Percentiles rank a stretch among this genome's conserved stretches.
phyloP scores from a whole-genome alignment of 2,797 vertebrate genomes.

The Malacoctenus gilli region DNA sequence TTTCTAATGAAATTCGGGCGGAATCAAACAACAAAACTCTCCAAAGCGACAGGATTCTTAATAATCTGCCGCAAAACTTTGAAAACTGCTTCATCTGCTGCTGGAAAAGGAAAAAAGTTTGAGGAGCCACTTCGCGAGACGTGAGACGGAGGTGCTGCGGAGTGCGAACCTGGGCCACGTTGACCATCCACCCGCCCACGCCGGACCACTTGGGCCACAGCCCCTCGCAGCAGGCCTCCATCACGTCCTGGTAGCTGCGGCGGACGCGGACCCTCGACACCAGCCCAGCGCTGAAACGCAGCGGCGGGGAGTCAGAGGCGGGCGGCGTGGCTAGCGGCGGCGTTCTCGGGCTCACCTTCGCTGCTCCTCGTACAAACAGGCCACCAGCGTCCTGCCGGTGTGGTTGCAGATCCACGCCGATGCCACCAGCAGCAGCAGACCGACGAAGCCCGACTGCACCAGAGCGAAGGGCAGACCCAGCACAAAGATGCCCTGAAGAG shows the following conservation, averaged over 20 bases:
- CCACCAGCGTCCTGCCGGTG: constrained; percentile 83
- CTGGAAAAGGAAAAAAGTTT: neutral
- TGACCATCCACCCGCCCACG: constrained; percentile 77
- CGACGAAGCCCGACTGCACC: constrained; percentile 82
- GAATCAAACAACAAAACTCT: constrained; percentile 8
- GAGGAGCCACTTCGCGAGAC: neutral
- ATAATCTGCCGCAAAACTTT: constrained; percentile 1
- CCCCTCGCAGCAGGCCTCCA: constrained; percentile 78
- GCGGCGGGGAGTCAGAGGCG: too few species aligned
- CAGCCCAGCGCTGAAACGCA: constrained; percentile 43
- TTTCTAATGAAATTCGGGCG: constrained; percentile 12
- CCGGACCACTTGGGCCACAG: constrained; percentile 73
- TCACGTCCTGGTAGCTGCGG: constrained; percentile 82
- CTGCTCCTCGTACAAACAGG: constrained; percentile 82
- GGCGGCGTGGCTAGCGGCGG: too few species aligned
- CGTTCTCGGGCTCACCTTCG: constrained; percentile 70
- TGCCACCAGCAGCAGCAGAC: constrained; percentile 79
- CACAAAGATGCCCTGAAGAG: constrained; percentile 83
- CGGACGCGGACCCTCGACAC: constrained; percentile 75
- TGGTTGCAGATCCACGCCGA: constrained; percentile 83
- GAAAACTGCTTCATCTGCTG: neutral
- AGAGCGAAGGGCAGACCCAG: constrained; percentile 82
- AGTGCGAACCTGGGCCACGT: constrained; percentile 76
- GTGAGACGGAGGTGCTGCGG: neutral
- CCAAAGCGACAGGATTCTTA: constrained; percentile 11